Evolutionary conservation across 2,888 invertebrate genomes (phyloP), one percentile per base, ranked within the genome.

Genomic region (Dendrolimus pini): DNA sequence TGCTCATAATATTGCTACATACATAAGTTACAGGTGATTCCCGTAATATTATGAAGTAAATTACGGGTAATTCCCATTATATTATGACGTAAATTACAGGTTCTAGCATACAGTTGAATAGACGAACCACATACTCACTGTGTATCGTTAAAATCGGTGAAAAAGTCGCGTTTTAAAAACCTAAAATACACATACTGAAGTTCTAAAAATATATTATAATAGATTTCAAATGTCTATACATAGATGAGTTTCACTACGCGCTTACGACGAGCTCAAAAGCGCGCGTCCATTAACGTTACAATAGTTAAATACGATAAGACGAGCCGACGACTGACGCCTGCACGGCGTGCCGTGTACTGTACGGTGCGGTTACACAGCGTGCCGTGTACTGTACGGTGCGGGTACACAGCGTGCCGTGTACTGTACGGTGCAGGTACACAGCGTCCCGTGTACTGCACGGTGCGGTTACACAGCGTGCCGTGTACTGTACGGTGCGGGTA

Each of bases 161-260:
- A 87, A 86, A 88, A 85, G 76, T 87, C 79, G 87, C 85, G 77
- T 82, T 30, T 30, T 83, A 83, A 82, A 85, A 89, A 89, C 86
- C 81, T 88, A 88, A 89, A 88, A 78, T 85, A 75, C 86, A 88
- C 87, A 82, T 88, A 89, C 83, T 83, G 88, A 88, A 88, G 86
- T 78, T 89, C 88, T 88, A 87, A 89, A 89, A 89, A 88, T 89
- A 89, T 88, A 89, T 87, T 86, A 87, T 88, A 87, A 85, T 86
- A 88, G 86, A 88, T 88, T 87, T 87, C 82, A 85, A 88, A 89
- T 82, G 89, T 89, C 89, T 88, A 89, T 89, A 89, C 88, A 88
- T 85, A 86, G 80, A 86, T 86, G 86, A 85, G 88, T 82, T 83
- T 83, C 85, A 84, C 82, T 81, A 82, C 83, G 81, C 83, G 84